Percentiles rank a stretch among this genome's conserved stretches.
Evolutionary conservation across 1,140 invertebrate species (phyloP).

Genomic region (Oreohelix idahoensis): DNA sequence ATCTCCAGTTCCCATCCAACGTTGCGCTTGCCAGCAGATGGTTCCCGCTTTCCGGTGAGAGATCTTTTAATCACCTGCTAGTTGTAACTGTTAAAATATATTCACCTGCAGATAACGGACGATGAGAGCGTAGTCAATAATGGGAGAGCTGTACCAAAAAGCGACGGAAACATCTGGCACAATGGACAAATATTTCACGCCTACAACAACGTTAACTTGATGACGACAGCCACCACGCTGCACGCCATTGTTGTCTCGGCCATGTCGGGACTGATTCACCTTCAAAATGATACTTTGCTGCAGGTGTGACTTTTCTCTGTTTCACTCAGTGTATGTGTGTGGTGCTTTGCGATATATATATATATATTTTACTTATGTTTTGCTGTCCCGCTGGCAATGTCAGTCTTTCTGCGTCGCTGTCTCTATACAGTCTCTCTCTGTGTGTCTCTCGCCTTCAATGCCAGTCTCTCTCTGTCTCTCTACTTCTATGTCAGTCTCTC

Average conservation of each 20-base stretch:
- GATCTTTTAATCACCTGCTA: too few relatives aligned
- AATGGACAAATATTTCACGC: not conserved
- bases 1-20: too few relatives aligned
- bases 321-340: not conserved
- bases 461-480: too few relatives aligned
- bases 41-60: too few relatives aligned
- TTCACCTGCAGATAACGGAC: not conserved
- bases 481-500: too few relatives aligned
- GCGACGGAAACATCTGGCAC: constrained; percentile 10
- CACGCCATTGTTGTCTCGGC: constrained; percentile 14
- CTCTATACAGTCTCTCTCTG: too few relatives aligned
- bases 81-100: too few relatives aligned
- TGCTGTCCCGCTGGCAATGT: too few relatives aligned
- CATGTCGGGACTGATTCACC: constrained; percentile 22
- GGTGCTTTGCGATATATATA: not conserved
- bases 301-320: not conserved
- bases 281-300: not conserved
- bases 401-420: too few relatives aligned
- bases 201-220: constrained; percentile 31
- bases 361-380: too few relatives aligned
- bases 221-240: constrained; percentile 13
- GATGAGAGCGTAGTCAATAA: not conserved
- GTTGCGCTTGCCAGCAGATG: too few relatives aligned
- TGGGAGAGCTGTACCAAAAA: not conserved
- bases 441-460: too few relatives aligned